Evolutionary conservation across 1,140 invertebrate species (phyloP), one percentile per base, ranked within the genome.

Genomic region (Drosophila tsacasi): DNA sequence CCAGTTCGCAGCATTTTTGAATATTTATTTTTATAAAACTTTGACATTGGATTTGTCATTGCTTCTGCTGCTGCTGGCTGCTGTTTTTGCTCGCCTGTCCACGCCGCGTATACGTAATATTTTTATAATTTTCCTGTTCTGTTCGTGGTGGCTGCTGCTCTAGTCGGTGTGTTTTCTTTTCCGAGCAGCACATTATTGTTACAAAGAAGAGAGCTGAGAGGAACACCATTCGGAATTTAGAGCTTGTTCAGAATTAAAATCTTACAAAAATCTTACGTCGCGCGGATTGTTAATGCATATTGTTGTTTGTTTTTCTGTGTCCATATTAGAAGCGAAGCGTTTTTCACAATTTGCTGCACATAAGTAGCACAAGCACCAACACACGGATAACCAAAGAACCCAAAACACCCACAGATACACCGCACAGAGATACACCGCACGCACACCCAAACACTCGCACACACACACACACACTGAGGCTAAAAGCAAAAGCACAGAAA

Each of bases 21-120:
- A 90, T 85, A 91, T 90, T 90, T 91, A 91, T 91, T 91, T 91
- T 91, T 91, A 91, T 91, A 91, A 91, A 83, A 73, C 79, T 91
- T 83, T 91, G 90, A 92, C 91, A 92, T 92, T 92, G 91, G 83
- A 83, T 92, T 87, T 92, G 90, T 92, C 90, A 92, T 92, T 92
- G 90, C 85, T 81, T 78, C 59, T 74, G 27, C 27, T 30, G 27
- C 30, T 23, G 32, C 35, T 55, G 49, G 76, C 72, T 62, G 65
- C 74, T 59, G 73, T 69, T 65, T 62, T 52, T 79, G 69, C 63
- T 79, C 75, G 55, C 63, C 35, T 74, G 74, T 74, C 74, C 66
- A 59, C 80, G 62, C 66, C 54, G 66, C 87, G 83, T 89, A 89
- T 89, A 84, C 81, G 85, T 90, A 90, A 89, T 90, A 89, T 83